phyloP scores from a whole-genome alignment of 2,113 vertebrate species.

The Sula dactylatra region DNA sequence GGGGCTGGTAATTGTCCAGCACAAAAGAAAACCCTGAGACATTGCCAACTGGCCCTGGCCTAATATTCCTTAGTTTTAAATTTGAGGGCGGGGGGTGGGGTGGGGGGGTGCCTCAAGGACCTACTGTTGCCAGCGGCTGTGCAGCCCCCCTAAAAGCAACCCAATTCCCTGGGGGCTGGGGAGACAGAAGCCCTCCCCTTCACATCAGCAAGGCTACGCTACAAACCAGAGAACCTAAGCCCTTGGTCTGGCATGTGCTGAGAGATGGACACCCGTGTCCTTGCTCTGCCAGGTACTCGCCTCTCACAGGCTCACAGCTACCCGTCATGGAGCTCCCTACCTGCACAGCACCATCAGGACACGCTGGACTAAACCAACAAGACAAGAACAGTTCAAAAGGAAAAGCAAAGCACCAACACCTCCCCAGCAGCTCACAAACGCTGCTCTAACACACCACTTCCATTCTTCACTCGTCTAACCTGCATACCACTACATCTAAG shows the following conservation, averaged over 20 bases:
- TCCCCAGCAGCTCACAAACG: not conserved
- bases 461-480: not conserved
- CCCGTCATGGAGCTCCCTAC: rapidly evolving
- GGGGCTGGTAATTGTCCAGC: not conserved
- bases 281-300: not conserved
- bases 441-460: not conserved
- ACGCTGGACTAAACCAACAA: not conserved
- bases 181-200: not conserved
- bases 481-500: not conserved
- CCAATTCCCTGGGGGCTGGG: not conserved
- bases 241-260: not conserved
- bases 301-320: not conserved
- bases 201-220: rapidly evolving
- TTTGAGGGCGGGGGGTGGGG: rapidly evolving
- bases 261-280: not conserved
- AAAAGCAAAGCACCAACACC: not conserved
- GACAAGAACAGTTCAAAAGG: not conserved
- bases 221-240: not conserved
- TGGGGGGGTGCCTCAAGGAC: too few relatives aligned
- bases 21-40: conserved; percentile 11
- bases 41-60: not conserved
- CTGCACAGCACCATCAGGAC: not conserved
- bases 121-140: not conserved
- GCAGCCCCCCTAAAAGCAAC: not conserved
- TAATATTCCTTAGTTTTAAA: rapidly evolving